Base-by-base conservation (phyloP, 2,888 invertebrate species). In the Carcina quercana region DNA sequence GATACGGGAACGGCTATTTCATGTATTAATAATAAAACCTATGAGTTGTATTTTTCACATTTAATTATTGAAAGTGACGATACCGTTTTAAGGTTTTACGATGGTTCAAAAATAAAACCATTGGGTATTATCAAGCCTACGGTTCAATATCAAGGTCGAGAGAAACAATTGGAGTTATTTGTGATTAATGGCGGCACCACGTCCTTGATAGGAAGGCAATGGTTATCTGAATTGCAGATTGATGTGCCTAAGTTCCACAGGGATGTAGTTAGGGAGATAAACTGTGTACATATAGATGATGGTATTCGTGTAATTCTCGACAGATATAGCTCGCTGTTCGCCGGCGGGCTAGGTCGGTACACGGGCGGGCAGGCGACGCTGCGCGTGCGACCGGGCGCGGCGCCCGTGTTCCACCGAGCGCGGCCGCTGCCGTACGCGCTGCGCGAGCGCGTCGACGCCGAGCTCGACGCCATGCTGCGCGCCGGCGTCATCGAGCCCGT, bases 1-100 rank as follows among this genome's bases (percentile, higher is more conserved):
- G 43, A 46, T 25, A 46, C 43, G 1, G 42, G 43, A 1, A 30
- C 40, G 3, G 34, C 34, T 5, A 22, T 17, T 12, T 29, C 34
- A 2, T 34, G 28, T 13, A 24, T 33, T 10, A 41, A 26, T 32
- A 32, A 29, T 7, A 12, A 24, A 1, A 37, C 30, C 1, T 43
- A 43, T n/a, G 13, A 27, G 5, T 15, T 15, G 22, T 33, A 30
- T 6, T 35, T 40, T 33, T 13, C 11, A 5, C 3, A 31, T 17
- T 15, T 22, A 6, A 39, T 15, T 25, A 28, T 43, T 15, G 25
- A 43, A 19, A 40, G 34, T 8, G 4, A 17, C 19, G 25, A 12
- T 15, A 12, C 14, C 28, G 15, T 15, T n/a, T 33, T 40, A 19
- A 29, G 14, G 12, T 37, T 38, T 24, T 35, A 34, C 12, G 25